Evolutionary conservation across 2,797 vertebrate species (phyloP).

Genomic region (Cyprinella venusta): DNA sequence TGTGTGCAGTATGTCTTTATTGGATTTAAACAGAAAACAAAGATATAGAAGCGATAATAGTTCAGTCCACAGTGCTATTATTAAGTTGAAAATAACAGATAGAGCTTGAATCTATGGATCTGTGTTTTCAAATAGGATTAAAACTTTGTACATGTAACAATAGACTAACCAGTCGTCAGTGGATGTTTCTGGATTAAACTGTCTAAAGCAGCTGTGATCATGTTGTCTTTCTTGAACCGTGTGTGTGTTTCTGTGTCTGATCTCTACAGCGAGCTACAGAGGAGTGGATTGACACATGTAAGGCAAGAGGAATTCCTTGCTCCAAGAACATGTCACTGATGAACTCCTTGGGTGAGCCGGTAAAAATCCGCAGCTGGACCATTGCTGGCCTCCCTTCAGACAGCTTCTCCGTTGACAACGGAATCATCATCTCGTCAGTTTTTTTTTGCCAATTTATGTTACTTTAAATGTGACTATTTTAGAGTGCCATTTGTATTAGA

Average conservation of each 20-base stretch:
- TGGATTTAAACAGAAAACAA: constrained; percentile 41
- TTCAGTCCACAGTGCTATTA: constrained; percentile 13
- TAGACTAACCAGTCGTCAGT: neutral
- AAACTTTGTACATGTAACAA: neutral
- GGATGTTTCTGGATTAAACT: constrained; percentile 4
- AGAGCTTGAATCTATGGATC: constrained; percentile 24
- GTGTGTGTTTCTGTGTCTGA: constrained; percentile 36
- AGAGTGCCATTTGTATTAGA: neutral
- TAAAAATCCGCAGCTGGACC: constrained; percentile 87
- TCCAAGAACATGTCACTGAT: constrained; percentile 85
- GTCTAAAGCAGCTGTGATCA: constrained; percentile 8
- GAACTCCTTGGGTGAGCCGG: constrained; percentile 84
- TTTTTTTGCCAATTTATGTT: neutral
- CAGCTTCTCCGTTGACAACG: constrained; percentile 89
- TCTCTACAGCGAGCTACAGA: constrained; percentile 81
- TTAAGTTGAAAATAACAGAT: neutral
- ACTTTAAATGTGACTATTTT: neutral
- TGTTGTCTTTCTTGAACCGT: constrained; percentile 9
- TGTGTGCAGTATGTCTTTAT: constrained; percentile 40
- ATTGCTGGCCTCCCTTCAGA: constrained; percentile 91
- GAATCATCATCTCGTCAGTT: constrained; percentile 89
- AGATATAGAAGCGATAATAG: constrained; percentile 20
- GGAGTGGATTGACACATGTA: constrained; percentile 83
- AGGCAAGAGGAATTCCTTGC: constrained; percentile 81
- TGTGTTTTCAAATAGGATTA: constrained; percentile 18